Percentiles rank a stretch among this genome's conserved stretches.
Evolutionary conservation across 2,113 vertebrate genomes (phyloP).

Genomic region (Nanorana parkeri): DNA sequence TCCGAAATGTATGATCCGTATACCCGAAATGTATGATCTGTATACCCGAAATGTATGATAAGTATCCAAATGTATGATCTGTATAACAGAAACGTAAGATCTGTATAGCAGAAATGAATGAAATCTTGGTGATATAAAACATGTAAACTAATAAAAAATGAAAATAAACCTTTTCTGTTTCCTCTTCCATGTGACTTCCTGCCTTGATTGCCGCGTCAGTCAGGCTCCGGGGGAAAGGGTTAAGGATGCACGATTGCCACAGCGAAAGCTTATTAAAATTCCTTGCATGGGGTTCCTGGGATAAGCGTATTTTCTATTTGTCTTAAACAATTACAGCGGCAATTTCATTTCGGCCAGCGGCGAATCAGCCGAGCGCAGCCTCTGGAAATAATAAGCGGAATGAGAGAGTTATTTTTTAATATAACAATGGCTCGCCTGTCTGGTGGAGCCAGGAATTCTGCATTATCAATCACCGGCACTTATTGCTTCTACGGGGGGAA

Average conservation of each 20-base stretch:
- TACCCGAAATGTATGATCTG: no score
- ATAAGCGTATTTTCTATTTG: constrained; percentile 55
- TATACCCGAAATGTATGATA: no score
- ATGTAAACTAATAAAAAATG: no score
- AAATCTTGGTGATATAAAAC: no score
- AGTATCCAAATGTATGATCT: no score
- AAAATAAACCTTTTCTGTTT: no score
- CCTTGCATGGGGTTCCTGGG: constrained; percentile 49
- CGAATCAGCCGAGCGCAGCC: constrained; percentile 45
- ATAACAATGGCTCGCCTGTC: constrained; percentile 53
- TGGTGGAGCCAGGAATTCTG: constrained; percentile 47
- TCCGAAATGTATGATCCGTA: no score
- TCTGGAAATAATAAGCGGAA: constrained; percentile 51
- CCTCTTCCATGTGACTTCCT: no score
- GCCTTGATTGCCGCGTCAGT: background rate
- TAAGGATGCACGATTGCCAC: constrained; percentile 12
- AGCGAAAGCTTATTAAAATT: constrained; percentile 51
- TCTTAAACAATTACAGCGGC: constrained; percentile 55
- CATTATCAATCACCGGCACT: constrained; percentile 49
- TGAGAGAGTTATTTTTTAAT: constrained; percentile 42
- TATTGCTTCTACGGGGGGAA: constrained; percentile 18
- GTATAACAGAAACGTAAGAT: no score
- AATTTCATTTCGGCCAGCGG: constrained; percentile 50
- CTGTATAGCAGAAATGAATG: no score
- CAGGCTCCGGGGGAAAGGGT: constrained; percentile 7